Conservation (phyloP, 2,113 vertebrate genomes). For the Ictalurus furcatus region DNA sequence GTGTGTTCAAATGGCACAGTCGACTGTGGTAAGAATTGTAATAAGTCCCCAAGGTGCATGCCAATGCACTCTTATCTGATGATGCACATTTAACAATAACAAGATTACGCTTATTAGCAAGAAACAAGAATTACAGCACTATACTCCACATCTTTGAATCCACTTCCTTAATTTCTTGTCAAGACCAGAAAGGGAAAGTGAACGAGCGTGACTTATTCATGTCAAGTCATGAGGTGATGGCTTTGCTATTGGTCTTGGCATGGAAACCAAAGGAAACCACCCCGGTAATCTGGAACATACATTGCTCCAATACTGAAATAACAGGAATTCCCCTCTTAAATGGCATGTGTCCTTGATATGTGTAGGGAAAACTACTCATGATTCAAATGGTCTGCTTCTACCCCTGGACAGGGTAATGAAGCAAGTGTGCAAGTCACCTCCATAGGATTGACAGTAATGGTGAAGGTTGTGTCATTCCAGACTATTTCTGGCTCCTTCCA, state of each 20-base stretch:
- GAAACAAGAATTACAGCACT: neutral
- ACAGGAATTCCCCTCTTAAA: neutral
- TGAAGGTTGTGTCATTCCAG: slow-evolving; percentile 85
- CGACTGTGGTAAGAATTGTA: neutral
- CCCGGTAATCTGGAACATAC: neutral
- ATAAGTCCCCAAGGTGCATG: neutral
- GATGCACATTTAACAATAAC: neutral
- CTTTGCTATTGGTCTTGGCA: neutral
- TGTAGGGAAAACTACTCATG: neutral
- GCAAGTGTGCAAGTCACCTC: slow-evolving; percentile 71
- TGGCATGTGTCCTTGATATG: neutral
- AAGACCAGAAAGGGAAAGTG: neutral
- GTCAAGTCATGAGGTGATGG: neutral
- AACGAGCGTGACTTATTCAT: neutral
- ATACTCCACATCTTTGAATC: neutral
- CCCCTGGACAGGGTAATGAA: neutral
- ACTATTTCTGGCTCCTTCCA: slow-evolving; percentile 81
- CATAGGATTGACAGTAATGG: slow-evolving; percentile 88
- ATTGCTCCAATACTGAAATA: neutral
- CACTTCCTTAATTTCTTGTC: neutral
- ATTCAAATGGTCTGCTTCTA: neutral
- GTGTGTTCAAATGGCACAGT: neutral
- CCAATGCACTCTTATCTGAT: neutral
- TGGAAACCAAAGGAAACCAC: neutral
- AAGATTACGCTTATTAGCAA: neutral